Conservation (phyloP, 2,113 vertebrate species). For the Heptranchias perlo region DNA sequence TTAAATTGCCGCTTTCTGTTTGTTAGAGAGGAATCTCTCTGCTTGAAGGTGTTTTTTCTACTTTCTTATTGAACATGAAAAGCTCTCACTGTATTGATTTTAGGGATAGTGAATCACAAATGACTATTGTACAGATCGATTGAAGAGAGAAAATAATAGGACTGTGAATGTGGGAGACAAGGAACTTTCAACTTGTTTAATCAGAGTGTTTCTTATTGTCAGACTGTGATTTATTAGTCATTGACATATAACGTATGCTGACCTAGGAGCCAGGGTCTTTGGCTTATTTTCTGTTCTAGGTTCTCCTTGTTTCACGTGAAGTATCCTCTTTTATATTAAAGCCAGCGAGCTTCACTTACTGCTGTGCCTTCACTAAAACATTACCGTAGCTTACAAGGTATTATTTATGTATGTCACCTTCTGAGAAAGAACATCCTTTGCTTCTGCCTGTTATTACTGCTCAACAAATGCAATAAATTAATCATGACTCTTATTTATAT, state of each 20-base stretch:
- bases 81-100: background rate
- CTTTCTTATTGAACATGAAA: slow-evolving; percentile 1
- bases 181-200: background rate
- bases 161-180: background rate
- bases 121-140: background rate
- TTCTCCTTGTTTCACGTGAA: background rate
- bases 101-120: background rate
- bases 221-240: background rate
- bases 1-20: background rate
- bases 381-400: background rate
- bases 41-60: background rate
- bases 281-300: background rate
- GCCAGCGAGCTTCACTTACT: background rate
- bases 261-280: background rate
- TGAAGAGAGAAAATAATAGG: background rate
- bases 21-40: background rate
- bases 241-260: background rate
- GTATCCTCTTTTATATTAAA: background rate
- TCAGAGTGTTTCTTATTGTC: background rate
- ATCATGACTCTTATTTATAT: background rate
- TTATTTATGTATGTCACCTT: background rate
- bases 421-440: background rate
- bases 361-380: background rate
- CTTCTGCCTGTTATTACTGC: background rate
- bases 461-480: too few relatives aligned